A percentile compares a stretch with the other conserved stretches of the same genome.
These are phyloP conservation scores for Tragelaphus scriptus DNA, from an alignment of 2,113 vertebrate genomes.

Conservation along the genomic window DNA sequence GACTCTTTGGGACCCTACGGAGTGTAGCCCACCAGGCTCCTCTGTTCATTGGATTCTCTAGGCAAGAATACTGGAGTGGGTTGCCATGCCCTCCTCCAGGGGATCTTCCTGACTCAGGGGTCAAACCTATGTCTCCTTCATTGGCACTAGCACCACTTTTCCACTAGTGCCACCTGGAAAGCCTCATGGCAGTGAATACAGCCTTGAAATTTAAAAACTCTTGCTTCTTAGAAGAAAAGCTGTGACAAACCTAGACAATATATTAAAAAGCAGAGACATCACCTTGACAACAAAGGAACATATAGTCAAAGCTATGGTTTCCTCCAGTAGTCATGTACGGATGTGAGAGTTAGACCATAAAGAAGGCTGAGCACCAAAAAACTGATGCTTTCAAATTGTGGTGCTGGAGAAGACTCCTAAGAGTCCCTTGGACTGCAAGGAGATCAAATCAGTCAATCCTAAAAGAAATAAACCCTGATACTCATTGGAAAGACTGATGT, in stretches of 20 bases:
- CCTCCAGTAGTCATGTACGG: neutral
- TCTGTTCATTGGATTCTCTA: neutral
- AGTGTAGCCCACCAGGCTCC: neutral
- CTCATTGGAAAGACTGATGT: neutral
- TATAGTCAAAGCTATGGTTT: neutral
- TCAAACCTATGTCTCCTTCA: neutral
- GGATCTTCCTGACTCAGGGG: neutral
- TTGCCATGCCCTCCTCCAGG: neutral
- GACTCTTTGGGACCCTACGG: neutral
- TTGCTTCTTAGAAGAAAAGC: neutral
- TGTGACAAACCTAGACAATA: neutral
- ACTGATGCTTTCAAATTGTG: neutral
- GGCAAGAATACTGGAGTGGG: neutral
- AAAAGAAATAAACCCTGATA: neutral
- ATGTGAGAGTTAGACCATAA: neutral
- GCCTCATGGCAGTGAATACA: neutral
- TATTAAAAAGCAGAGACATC: neutral
- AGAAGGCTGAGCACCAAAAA: neutral
- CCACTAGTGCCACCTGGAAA: neutral
- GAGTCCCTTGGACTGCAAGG: neutral
- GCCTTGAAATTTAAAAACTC: neutral
- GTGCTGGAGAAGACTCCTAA: neutral
- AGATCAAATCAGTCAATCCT: neutral
- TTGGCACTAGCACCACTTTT: accelerated
- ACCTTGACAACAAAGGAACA: neutral